phyloP scores from a whole-genome alignment of 2,113 vertebrate species.

The Bombycilla garrulus region DNA sequence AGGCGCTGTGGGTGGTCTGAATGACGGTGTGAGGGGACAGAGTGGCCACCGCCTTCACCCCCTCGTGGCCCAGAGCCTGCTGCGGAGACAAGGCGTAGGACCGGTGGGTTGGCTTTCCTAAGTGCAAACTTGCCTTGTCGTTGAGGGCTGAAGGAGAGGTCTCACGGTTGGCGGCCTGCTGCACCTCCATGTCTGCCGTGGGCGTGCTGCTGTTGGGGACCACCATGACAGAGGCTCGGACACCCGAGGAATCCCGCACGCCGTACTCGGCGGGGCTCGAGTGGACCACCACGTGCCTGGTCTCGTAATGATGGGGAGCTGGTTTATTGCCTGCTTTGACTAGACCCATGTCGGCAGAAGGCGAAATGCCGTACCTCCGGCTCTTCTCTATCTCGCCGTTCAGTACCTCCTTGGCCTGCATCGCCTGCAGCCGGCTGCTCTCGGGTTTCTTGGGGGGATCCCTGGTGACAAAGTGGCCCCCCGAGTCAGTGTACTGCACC shows the following conservation, averaged over 20 bases:
- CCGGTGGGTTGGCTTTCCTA: conserved; percentile 85
- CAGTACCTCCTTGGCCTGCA: conserved; percentile 85
- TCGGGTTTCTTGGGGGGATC: conserved; percentile 81
- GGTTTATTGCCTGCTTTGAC: conserved; percentile 79
- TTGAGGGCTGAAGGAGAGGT: conserved; percentile 79
- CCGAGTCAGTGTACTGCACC: conserved; percentile 85
- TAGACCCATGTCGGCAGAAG: conserved; percentile 71
- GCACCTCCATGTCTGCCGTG: conserved; percentile 76
- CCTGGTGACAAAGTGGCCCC: conserved; percentile 74
- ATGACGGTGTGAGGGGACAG: conserved; percentile 92
- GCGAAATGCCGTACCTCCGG: conserved; percentile 73
- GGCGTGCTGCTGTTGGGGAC: conserved; percentile 88
- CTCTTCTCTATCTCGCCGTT: conserved; percentile 92
- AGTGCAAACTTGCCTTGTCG: conserved; percentile 81
- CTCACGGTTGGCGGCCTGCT: conserved; percentile 74
- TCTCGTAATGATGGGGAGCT: conserved; percentile 85
- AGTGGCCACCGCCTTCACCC: conserved; percentile 80
- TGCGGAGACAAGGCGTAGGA: conserved; percentile 82
- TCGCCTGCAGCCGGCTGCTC: conserved; percentile 75
- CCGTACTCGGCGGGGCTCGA: conserved; percentile 82
- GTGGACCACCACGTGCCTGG: conserved; percentile 85
- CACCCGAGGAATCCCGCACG: conserved; percentile 79
- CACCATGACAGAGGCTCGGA: conserved; percentile 90
- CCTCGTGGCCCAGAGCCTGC: conserved; percentile 81
- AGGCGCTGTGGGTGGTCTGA: conserved; percentile 89